phyloP scores from a whole-genome alignment of 2,888 invertebrate species.

The Scelioninae gen. 2 region DNA sequence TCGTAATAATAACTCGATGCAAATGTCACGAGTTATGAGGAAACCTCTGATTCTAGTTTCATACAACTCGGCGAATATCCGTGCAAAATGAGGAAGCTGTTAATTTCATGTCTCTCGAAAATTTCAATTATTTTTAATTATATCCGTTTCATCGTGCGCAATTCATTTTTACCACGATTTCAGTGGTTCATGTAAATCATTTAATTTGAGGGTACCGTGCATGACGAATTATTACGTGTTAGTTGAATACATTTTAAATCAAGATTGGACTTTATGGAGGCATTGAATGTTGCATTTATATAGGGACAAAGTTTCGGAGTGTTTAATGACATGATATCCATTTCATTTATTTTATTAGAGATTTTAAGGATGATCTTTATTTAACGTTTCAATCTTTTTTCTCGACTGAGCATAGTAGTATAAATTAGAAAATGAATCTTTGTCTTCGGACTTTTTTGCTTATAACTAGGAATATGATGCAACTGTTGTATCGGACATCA shows the following conservation, averaged over 20 bases:
- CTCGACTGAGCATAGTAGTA: no score
- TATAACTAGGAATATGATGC: no score
- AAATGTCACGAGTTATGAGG: conserved; percentile 60
- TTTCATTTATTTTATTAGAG: conserved; percentile 30
- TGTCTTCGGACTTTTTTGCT: no score
- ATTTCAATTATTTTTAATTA: conserved; percentile 55
- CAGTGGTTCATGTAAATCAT: conserved; percentile 40
- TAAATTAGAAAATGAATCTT: no score
- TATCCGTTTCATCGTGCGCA: conserved; percentile 22
- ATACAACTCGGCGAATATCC: conserved; percentile 55
- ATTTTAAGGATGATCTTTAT: conserved; percentile 16
- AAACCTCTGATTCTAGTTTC: conserved; percentile 57
- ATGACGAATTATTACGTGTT: conserved; percentile 31
- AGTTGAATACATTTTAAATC: conserved; percentile 33
- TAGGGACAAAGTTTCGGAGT: conserved; percentile 14
- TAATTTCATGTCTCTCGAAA: conserved; percentile 49
- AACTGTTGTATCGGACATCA: no score
- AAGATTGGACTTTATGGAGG: conserved; percentile 17
- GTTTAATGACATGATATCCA: conserved; percentile 25
- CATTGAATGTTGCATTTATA: conserved; percentile 30
- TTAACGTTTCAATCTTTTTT: conserved; percentile 4
- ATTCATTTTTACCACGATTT: conserved; percentile 38
- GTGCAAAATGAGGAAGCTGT: conserved; percentile 47
- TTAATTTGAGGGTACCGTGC: conserved; percentile 22
- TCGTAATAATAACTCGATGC: conserved; percentile 61